A percentile compares a stretch with the other conserved stretches of the same genome.
phyloP scores from a whole-genome alignment of 2,888 invertebrate species.

The Pyrrhosoma nymphula region DNA sequence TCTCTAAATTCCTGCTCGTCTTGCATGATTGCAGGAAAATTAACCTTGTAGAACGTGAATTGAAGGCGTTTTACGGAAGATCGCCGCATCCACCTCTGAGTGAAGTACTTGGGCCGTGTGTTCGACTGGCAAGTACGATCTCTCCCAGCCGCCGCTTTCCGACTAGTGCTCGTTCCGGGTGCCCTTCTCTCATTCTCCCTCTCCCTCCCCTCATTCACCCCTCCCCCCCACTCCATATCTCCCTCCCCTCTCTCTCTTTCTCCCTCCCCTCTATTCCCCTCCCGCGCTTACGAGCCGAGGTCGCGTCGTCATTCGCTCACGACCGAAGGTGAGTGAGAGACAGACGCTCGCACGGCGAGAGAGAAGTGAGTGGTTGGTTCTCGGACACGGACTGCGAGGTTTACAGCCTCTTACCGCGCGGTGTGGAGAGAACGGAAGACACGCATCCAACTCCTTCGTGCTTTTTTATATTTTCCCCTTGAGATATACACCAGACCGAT shows the following conservation, averaged over 20 bases:
- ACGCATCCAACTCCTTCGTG: no score
- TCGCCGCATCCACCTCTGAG: background rate
- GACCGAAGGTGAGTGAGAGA: conserved; percentile 48
- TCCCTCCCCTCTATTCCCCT: background rate
- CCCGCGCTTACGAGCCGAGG: background rate
- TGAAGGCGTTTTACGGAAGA: background rate
- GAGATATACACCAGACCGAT: no score
- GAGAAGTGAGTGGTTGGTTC: background rate
- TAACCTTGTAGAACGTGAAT: no score
- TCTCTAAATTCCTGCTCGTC: no score
- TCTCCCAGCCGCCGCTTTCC: no score
- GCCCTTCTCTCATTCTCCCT: background rate
- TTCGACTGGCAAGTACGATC: no score
- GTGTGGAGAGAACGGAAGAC: no score
- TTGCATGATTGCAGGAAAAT: no score
- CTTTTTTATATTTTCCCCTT: no score
- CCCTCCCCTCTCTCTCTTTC: background rate
- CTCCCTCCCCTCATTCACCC: background rate
- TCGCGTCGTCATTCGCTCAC: conserved; percentile 47
- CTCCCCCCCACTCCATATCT: background rate
- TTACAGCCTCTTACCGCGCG: no score
- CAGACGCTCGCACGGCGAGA: background rate
- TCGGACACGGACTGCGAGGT: background rate
- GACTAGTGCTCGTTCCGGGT: conserved; percentile 32
- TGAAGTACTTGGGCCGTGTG: no score